phyloP scores from a whole-genome alignment of 2,113 vertebrate species.

The Emydura subglobosa region DNA sequence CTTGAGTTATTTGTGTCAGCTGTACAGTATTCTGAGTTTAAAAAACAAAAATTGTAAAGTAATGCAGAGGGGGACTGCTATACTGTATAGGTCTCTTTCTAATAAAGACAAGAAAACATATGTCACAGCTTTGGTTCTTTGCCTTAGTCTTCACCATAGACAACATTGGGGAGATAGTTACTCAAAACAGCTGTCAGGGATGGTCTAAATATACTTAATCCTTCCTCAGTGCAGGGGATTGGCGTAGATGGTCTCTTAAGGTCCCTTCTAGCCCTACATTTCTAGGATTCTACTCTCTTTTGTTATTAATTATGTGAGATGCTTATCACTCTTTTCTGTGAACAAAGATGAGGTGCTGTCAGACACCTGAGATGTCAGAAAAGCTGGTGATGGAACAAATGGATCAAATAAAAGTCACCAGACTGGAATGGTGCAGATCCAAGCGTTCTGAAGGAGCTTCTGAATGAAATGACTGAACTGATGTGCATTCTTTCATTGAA shows the following conservation, averaged over 20 bases:
- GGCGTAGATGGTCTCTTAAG: not conserved
- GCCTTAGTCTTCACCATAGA: not conserved
- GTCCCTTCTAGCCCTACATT: not conserved
- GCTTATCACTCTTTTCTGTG: conserved; percentile 70
- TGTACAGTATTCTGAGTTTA: conserved; percentile 90
- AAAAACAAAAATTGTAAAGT: conserved; percentile 82
- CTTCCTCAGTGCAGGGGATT: not conserved
- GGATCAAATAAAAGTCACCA: conserved; percentile 58
- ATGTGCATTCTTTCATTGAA: conserved; percentile 56
- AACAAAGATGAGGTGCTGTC: conserved; percentile 62
- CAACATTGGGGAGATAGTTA: not conserved
- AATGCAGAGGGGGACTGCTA: conserved; percentile 83
- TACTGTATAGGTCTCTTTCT: conserved; percentile 92
- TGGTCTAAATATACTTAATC: not conserved
- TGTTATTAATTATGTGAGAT: not conserved
- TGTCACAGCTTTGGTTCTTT: not conserved
- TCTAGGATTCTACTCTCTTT: not conserved
- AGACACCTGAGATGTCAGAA: not conserved
- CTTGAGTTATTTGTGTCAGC: conserved; percentile 82
- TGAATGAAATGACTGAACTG: conserved; percentile 39
- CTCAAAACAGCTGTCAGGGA: not conserved
- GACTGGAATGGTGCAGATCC: conserved; percentile 5
- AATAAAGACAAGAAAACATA: conserved; percentile 90
- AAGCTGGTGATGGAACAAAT: conserved; percentile 51
- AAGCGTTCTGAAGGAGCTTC: conserved; percentile 27